Conservation (phyloP, 2,888 invertebrate species). For the Amiota minor region DNA sequence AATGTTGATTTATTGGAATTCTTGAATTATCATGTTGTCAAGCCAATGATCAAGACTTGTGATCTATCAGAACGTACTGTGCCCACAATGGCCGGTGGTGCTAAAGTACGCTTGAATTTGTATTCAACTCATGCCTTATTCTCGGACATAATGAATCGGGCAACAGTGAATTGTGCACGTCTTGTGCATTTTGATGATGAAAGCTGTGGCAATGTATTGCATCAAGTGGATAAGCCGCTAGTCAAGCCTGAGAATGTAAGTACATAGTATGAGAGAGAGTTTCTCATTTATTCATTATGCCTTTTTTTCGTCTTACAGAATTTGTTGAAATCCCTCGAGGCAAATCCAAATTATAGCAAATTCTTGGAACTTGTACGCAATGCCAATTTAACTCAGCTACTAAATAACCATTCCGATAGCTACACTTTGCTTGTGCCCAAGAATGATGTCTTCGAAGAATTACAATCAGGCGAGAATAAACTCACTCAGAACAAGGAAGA, state of each 20-base stretch:
- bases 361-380: conserved; percentile 69
- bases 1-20: conserved; percentile 76
- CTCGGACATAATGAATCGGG: conserved; percentile 76
- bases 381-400: conserved; percentile 69
- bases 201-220: conserved; percentile 80
- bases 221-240: conserved; percentile 78
- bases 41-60: conserved; percentile 76
- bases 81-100: conserved; percentile 74
- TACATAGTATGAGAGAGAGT: neutral
- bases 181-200: conserved; percentile 78
- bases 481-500: conserved; percentile 55
- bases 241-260: conserved; percentile 69
- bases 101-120: conserved; percentile 77
- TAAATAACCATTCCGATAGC: conserved; percentile 65
- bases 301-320: conserved; percentile 50
- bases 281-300: neutral
- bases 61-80: conserved; percentile 76
- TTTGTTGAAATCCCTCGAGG: conserved; percentile 66
- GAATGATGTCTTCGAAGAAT: conserved; percentile 72
- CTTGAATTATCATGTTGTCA: conserved; percentile 78
- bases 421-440: conserved; percentile 72
- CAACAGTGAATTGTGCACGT: conserved; percentile 81
- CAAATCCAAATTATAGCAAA: conserved; percentile 71
- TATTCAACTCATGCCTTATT: conserved; percentile 77
- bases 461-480: conserved; percentile 62